Evolutionary conservation across 2,888 invertebrate genomes (phyloP).

Genomic region (Clepsis dumicolana): DNA sequence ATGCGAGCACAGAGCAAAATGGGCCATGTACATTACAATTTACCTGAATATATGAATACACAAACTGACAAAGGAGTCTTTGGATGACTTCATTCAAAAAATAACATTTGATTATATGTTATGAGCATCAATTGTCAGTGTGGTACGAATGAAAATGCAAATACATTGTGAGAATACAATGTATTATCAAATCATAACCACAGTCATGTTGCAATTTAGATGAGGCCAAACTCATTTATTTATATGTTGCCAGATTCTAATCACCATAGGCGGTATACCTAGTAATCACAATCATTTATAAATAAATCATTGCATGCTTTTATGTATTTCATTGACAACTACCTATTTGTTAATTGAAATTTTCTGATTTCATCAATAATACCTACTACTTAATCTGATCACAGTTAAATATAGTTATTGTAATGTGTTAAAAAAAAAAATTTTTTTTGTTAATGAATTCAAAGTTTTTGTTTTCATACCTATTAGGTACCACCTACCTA

Average conservation of each 20-base stretch:
- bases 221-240: constrained; percentile 59
- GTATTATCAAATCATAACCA: constrained; percentile 55
- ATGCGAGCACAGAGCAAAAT: constrained; percentile 27
- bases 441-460: no score
- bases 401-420: no score
- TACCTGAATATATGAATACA: constrained; percentile 41
- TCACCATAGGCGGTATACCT: constrained; percentile 7
- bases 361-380: not conserved
- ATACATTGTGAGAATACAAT: constrained; percentile 62
- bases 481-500: no score
- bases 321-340: not conserved
- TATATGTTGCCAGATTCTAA: constrained; percentile 41
- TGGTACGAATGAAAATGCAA: constrained; percentile 62
- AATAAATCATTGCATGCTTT: not conserved
- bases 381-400: not conserved
- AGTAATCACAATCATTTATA: not conserved
- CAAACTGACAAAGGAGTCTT: constrained; percentile 23
- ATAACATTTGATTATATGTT: constrained; percentile 50
- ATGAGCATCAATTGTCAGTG: constrained; percentile 49
- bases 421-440: no score
- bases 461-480: no score
- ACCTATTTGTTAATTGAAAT: not conserved
- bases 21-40: constrained; percentile 23
- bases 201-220: constrained; percentile 65
- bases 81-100: constrained; percentile 42